Conservation (phyloP, 2,797 vertebrate genomes). For the Menidia menidia region DNA sequence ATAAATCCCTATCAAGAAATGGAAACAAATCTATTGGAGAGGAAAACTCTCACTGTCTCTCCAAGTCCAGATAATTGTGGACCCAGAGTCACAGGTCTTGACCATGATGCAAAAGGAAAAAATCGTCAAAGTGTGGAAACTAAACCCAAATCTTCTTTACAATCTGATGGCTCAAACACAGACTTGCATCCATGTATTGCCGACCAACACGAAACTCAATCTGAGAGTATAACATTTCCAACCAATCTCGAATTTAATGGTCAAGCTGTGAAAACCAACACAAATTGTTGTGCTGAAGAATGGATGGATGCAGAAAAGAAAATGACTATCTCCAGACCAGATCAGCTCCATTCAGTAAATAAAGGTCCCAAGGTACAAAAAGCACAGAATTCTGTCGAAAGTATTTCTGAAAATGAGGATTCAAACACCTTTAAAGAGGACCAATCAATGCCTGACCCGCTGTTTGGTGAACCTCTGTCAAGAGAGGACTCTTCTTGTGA, state of each 20-base stretch:
- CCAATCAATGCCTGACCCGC: conserved; percentile 6
- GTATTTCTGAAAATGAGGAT: conserved; percentile 52
- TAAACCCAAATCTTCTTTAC: conserved; percentile 51
- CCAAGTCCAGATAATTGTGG: background rate
- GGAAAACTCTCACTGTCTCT: conserved; percentile 5
- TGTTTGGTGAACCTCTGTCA: conserved; percentile 65
- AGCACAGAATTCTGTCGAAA: conserved; percentile 12
- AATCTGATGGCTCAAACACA: conserved; percentile 20
- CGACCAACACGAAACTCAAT: conserved; percentile 18
- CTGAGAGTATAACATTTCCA: background rate
- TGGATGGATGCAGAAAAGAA: conserved; percentile 27
- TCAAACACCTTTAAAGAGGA: conserved; percentile 26
- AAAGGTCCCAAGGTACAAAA: conserved; percentile 21
- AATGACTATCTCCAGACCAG: background rate
- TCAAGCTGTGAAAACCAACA: conserved; percentile 6
- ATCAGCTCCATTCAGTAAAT: conserved; percentile 15
- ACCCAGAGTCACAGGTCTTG: background rate
- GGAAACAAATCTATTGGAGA: conserved; percentile 12
- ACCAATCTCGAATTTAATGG: conserved; percentile 1
- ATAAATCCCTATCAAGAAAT: conserved; percentile 11
- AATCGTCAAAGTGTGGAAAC: conserved; percentile 45
- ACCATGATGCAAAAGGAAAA: conserved; percentile 17
- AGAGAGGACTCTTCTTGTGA: conserved; percentile 59
- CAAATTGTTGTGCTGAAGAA: conserved; percentile 22
- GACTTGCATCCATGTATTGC: conserved; percentile 10